phyloP scores from a whole-genome alignment of 2,113 vertebrate species.

The Sphyrna mokarran region DNA sequence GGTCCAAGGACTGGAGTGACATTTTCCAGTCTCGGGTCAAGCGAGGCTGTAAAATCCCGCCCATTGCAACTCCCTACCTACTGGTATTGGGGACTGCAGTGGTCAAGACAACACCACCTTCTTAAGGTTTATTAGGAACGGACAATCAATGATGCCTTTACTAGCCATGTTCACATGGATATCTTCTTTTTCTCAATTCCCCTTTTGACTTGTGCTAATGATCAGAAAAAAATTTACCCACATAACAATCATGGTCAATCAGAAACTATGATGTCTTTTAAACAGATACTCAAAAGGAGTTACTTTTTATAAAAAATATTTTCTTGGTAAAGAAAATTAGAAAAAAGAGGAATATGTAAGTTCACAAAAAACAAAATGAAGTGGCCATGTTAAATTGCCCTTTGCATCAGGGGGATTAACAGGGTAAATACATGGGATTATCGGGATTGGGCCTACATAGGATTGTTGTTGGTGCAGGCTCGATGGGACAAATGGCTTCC shows the following conservation, averaged over 20 bases:
- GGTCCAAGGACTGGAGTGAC: too few relatives aligned
- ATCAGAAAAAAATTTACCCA: neutral
- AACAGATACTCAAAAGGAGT: neutral
- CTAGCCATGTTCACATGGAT: neutral
- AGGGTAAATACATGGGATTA: too few relatives aligned
- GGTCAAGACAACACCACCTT: neutral
- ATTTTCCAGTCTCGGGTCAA: too few relatives aligned
- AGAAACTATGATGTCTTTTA: neutral
- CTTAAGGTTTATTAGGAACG: neutral
- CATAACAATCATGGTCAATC: neutral
- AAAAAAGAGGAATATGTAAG: neutral
- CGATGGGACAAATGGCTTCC: too few relatives aligned
- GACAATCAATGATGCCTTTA: neutral
- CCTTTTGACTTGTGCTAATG: neutral
- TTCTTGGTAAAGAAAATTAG: neutral
- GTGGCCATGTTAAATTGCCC: too few relatives aligned
- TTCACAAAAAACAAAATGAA: neutral
- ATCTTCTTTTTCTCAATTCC: neutral
- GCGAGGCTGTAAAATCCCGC: too few relatives aligned
- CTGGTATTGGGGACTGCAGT: neutral
- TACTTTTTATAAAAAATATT: neutral
- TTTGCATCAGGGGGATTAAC: too few relatives aligned
- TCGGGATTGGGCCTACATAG: too few relatives aligned
- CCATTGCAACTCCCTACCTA: too few relatives aligned
- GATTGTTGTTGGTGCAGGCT: too few relatives aligned